A percentile compares a stretch with the other conserved stretches of the same genome.
Evolutionary conservation across 2,113 vertebrate genomes (phyloP).

Genomic region (Rousettus leschenaultii): DNA sequence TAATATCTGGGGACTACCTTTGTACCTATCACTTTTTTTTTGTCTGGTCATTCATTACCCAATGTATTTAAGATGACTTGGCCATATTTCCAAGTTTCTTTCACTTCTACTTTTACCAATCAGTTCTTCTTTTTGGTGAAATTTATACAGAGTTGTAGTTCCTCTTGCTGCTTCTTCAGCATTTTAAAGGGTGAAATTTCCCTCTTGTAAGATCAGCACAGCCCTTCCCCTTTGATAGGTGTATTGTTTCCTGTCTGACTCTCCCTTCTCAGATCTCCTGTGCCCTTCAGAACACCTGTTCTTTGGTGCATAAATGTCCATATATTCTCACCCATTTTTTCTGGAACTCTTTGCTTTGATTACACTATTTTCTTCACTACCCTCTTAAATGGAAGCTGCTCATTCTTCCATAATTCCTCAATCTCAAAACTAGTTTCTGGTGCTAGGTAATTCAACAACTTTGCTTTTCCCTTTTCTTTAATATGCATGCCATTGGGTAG

Average conservation of each 20-base stretch:
- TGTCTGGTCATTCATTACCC: not conserved
- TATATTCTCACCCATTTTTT: constrained; percentile 11
- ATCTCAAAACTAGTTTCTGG: not conserved
- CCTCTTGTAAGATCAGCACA: constrained; percentile 17
- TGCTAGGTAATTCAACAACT: not conserved
- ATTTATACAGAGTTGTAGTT: constrained; percentile 50
- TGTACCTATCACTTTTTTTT: not conserved
- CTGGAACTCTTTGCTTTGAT: not conserved
- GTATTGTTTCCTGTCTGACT: not conserved
- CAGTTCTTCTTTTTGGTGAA: constrained; percentile 65
- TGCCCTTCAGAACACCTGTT: not conserved
- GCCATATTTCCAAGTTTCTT: constrained; percentile 54
- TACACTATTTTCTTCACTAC: constrained; percentile 6
- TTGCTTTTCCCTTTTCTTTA: constrained; percentile 4
- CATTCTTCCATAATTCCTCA: constrained; percentile 18
- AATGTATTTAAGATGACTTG: not conserved
- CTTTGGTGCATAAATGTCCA: constrained; percentile 10
- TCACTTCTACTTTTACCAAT: constrained; percentile 63
- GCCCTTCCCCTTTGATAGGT: constrained; percentile 13
- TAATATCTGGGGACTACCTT: constrained; percentile 3
- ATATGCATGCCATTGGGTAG: not conserved
- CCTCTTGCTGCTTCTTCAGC: constrained; percentile 47
- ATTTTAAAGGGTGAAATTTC: constrained; percentile 36
- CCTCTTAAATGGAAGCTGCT: constrained; percentile 7
- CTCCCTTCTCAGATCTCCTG: not conserved